These are phyloP conservation scores for Pinna nobilis DNA, from an alignment of 1,140 invertebrate genomes.

Conservation along the genomic window DNA sequence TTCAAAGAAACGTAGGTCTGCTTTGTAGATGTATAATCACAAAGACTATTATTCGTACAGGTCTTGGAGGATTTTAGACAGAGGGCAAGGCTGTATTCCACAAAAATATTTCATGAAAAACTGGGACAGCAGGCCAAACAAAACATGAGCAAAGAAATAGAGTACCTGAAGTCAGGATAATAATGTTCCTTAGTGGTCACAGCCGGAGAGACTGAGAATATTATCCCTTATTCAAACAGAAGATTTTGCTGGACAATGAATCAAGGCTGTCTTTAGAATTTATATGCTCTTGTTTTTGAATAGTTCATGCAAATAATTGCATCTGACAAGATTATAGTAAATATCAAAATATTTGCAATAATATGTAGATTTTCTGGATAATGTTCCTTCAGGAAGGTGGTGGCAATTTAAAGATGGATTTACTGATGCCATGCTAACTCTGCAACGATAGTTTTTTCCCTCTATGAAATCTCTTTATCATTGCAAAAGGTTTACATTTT, in stretches of 20 bases:
- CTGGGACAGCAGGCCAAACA: constrained; percentile 28
- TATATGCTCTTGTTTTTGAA: not conserved
- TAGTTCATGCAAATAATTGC: too few species aligned
- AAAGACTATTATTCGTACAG: constrained; percentile 9
- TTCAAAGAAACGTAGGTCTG: not conserved
- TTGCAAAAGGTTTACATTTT: too few species aligned
- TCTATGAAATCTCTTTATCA: too few species aligned
- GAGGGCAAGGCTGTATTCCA: constrained; percentile 8
- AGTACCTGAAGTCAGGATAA: not conserved
- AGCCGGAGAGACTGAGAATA: not conserved
- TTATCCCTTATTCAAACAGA: not conserved
- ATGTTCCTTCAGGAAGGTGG: too few species aligned
- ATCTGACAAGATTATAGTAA: too few species aligned
- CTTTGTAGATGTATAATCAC: not conserved
- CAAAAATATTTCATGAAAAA: constrained; percentile 25
- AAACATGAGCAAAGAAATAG: constrained; percentile 33
- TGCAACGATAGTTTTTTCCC: too few species aligned
- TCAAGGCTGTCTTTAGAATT: not conserved
- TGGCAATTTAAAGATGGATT: too few species aligned
- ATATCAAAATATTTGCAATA: too few species aligned
- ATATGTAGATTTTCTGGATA: too few species aligned
- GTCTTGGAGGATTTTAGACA: constrained; percentile 27
- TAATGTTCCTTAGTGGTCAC: too few species aligned
- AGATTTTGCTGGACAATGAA: not conserved
- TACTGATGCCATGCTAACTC: too few species aligned